Percentiles rank a stretch among this genome's conserved stretches.
Evolutionary conservation across 2,113 vertebrate species (phyloP).

Genomic region (Rhynchopsitta pachyrhyncha): DNA sequence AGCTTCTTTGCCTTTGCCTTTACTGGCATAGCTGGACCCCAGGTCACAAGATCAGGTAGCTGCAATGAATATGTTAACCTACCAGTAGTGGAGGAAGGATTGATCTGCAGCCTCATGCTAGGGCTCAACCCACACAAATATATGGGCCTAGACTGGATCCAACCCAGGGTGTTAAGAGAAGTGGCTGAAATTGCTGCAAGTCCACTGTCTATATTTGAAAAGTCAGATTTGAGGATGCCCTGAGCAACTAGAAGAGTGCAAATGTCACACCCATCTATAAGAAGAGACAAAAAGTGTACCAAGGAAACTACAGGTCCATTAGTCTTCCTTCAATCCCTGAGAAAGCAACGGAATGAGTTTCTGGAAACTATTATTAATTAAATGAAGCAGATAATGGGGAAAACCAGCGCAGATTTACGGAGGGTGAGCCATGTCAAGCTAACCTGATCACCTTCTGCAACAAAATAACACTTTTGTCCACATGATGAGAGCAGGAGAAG

Average conservation of each 20-base stretch:
- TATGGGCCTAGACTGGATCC: background rate
- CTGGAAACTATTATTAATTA: background rate
- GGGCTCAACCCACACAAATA: background rate
- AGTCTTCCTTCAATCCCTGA: background rate
- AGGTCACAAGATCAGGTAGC: background rate
- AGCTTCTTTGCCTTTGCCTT: background rate
- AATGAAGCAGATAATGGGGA: background rate
- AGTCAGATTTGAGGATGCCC: background rate
- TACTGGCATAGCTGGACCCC: background rate
- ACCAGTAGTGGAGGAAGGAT: background rate
- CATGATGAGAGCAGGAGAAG: background rate
- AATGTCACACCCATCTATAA: background rate
- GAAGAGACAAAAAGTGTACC: background rate
- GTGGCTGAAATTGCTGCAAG: background rate
- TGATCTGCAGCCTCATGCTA: background rate
- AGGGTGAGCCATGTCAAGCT: background rate
- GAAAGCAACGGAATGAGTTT: background rate
- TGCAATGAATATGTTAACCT: no score
- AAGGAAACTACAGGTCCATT: background rate
- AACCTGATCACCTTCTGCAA: background rate
- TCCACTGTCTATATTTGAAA: background rate
- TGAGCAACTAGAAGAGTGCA: background rate
- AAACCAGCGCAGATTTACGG: background rate
- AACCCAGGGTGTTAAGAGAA: background rate
- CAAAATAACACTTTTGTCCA: background rate